Evolutionary conservation across 2,888 invertebrate species (phyloP), one percentile per base, ranked within the genome.

Genomic region (Nomada lathburiana): DNA sequence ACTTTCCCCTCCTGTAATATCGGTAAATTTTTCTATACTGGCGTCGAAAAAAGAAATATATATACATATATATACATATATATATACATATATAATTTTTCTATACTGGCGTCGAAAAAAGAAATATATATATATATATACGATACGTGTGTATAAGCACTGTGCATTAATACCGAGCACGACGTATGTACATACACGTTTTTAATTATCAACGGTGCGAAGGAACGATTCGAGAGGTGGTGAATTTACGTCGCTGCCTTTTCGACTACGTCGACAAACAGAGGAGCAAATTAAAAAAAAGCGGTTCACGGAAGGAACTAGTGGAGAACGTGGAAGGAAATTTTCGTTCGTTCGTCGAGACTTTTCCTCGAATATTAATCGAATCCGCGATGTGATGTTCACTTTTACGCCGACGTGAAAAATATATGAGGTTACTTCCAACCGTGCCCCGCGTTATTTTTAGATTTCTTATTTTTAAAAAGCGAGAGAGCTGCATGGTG

Each of bases 201-300:
- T 67, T 67, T 75, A 79, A 79, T 75, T 69, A 75, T 68, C 62
- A 52, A 16, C 63, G 60, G 64, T 47, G 55, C 44, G 62, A 74
- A 63, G 74, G 62, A 52, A 63, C 26, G 52, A 26, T 44, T 63
- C 52, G 47, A 36, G 72, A 26, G 26, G 5, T 3, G 78, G 44
- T 20, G 70, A 65, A 65, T 80, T 77, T 80, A 55, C 65, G 11
- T 50, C n/a, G 11, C 47, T 47, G 23, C 47, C 47, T 74, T 68
- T 55, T 63, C 62, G 36, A 55, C 57, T 57, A 60, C 9, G 76
- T 63, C 29, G 52, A 57, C 42, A 79, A 63, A 69, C 57, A 64
- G 42, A 52, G 26, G 36, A 4, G 60, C 57, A 23, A 60, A 75
- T 68, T 75, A 74, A 65, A 74, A 74, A 65, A 74, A 71, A 52